Conservation (phyloP, 2,113 vertebrate genomes). For the Theropithecus gelada region DNA sequence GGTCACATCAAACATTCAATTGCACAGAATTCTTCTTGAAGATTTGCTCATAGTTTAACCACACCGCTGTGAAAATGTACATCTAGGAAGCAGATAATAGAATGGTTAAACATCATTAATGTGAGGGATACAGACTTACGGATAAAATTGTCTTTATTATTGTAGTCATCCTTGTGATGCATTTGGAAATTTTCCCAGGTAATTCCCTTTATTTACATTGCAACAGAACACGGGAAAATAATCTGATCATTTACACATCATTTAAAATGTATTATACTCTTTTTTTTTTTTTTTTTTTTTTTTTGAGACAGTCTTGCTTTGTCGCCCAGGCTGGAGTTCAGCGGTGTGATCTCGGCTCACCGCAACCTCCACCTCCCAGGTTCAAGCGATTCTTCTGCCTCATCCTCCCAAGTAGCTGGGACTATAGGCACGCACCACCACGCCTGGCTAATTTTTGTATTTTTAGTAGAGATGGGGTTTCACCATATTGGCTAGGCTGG, state of each 20-base stretch:
- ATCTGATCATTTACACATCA: neutral
- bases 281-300: too few species aligned
- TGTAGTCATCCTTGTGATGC: neutral
- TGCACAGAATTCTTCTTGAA: neutral
- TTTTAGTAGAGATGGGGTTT: too few species aligned
- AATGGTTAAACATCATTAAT: neutral
- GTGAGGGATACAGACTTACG: neutral
- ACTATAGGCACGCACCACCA: too few species aligned
- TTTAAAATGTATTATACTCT: neutral
- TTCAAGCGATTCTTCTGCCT: too few species aligned
- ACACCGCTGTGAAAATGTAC: neutral
- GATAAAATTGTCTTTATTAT: neutral
- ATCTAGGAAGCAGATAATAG: neutral
- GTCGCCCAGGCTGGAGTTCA: too few species aligned
- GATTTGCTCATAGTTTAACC: neutral
- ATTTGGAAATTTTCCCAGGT: neutral
- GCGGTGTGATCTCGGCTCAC: fast-evolving
- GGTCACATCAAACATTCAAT: neutral
- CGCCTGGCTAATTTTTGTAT: too few species aligned
- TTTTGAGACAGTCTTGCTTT: too few species aligned
- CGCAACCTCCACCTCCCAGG: too few species aligned
- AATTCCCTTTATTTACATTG: neutral
- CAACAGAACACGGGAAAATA: neutral
- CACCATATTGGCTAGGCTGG: too few species aligned
- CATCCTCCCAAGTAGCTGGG: too few species aligned